Percentiles rank a stretch among this genome's conserved stretches.
Conservation (phyloP, 2,888 invertebrate genomes). For the Lysandra coridon region DNA sequence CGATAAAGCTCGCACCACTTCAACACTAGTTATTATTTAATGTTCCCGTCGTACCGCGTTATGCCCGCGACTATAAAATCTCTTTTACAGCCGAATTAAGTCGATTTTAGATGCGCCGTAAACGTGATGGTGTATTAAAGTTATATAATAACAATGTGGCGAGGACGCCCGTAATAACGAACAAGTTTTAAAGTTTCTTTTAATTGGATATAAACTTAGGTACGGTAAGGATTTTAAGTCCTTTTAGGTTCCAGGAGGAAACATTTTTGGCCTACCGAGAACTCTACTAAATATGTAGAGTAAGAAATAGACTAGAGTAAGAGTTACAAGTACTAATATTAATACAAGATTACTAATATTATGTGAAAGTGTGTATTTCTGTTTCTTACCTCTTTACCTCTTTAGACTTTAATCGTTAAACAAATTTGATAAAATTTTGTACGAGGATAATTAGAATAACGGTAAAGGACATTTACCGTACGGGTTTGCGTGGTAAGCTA, state of each 20-base stretch:
- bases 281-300: no score
- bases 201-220: background rate
- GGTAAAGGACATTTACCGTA: no score
- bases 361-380: no score
- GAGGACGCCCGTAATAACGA: background rate
- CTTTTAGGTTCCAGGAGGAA: background rate
- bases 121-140: slow-evolving; percentile 57
- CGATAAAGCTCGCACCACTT: slow-evolving; percentile 6
- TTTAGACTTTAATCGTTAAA: no score
- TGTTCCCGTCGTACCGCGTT: slow-evolving; percentile 7
- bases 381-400: no score
- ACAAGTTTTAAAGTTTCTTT: background rate
- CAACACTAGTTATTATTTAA: background rate
- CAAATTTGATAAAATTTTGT: no score
- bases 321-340: no score
- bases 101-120: slow-evolving; percentile 55
- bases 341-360: background rate
- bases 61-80: slow-evolving; percentile 32
- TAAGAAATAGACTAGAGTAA: no score
- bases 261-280: background rate
- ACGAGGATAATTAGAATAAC: no score
- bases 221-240: background rate
- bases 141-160: slow-evolving; percentile 45
- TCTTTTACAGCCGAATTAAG: slow-evolving; percentile 60
- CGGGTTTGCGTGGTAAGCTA: no score